Base-by-base conservation (phyloP, 2,113 vertebrate genomes). In the Ahaetulla prasina region DNA sequence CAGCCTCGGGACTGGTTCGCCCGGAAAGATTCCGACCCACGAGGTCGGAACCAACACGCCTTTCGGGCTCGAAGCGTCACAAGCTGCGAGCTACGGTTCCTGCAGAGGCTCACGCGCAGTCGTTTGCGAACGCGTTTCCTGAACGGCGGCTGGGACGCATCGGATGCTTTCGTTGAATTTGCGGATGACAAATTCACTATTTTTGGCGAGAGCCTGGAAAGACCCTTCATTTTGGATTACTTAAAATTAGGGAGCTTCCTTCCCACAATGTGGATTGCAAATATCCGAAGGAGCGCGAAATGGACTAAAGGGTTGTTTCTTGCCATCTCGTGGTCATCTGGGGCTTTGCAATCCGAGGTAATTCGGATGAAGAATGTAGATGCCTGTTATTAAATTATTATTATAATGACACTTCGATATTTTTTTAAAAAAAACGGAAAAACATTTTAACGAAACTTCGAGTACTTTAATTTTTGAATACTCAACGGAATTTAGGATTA, bases 81-180 rank as follows among this genome's bases (percentile, higher is more conserved):
- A n/a, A 27, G 1, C 43, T 0, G 12, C 4, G 5, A 30, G 0
- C 30, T 94, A 96, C 95, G 95, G 95, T 50, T 14, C 4, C 74
- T 0, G 12, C 30, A 47, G 3, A 90, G 87, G 93, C 89, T 89
- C 96, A 0, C 10, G 92, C 30, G 0, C 10, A 0, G 0, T 0
- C 22, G 12, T 1, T 0, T 12, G 8, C 39, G 23, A 8, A 3
- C 0, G 27, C 7, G 3, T 35, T 60, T 25, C 10, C 25, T 0
- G 3, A 0, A 5, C 55, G 1, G 14, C 3, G 4, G 39, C 43
- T 35, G 12, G 3, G 43, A 3, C 7, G 5, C 20, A 4, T 1
- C 8, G 7, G 16, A 80, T 8, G 68, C 18, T 80, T 80, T 39
- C n/a, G 35, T 3, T 22, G 68, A 22, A 39, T 80, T 39, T 80